Percentiles rank a stretch among this genome's conserved stretches.
Conservation (phyloP, 2,797 vertebrate species). For the Enteromius fasciolatus region DNA sequence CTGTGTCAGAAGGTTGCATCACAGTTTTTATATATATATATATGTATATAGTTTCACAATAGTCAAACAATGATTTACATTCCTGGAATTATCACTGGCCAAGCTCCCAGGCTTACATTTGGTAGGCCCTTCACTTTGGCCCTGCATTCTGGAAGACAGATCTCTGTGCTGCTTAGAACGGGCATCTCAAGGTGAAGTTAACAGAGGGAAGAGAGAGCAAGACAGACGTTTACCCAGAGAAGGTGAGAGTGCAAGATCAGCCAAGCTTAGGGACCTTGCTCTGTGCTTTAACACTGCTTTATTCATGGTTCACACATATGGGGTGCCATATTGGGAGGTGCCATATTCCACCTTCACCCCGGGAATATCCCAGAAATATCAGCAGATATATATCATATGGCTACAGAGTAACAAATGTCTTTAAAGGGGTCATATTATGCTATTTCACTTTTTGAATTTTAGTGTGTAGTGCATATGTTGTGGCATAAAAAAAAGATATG, state of each 20-base stretch:
- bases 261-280: slow-evolving; percentile 26
- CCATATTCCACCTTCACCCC: not conserved
- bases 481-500: no score
- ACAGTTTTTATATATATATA: not conserved
- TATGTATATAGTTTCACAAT: not conserved
- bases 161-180: slow-evolving; percentile 22
- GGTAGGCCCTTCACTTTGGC: slow-evolving; percentile 28
- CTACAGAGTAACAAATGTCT: slow-evolving; percentile 1
- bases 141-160: slow-evolving; percentile 35
- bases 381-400: not conserved
- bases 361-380: slow-evolving; percentile 30
- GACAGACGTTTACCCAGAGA: slow-evolving; percentile 34
- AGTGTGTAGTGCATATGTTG: no score
- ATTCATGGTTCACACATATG: slow-evolving; percentile 33
- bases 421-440: not conserved
- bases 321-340: slow-evolving; percentile 13
- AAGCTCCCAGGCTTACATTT: slow-evolving; percentile 35
- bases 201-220: slow-evolving; percentile 18
- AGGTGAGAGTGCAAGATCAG: slow-evolving; percentile 36
- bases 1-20: not conserved
- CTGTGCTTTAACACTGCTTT: slow-evolving; percentile 42
- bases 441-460: no score
- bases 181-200: slow-evolving; percentile 54
- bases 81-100: slow-evolving; percentile 29
- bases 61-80: slow-evolving; percentile 25